Percentiles rank a stretch among this genome's conserved stretches.
Conservation (phyloP, 2,797 vertebrate genomes). For the Channa striata region DNA sequence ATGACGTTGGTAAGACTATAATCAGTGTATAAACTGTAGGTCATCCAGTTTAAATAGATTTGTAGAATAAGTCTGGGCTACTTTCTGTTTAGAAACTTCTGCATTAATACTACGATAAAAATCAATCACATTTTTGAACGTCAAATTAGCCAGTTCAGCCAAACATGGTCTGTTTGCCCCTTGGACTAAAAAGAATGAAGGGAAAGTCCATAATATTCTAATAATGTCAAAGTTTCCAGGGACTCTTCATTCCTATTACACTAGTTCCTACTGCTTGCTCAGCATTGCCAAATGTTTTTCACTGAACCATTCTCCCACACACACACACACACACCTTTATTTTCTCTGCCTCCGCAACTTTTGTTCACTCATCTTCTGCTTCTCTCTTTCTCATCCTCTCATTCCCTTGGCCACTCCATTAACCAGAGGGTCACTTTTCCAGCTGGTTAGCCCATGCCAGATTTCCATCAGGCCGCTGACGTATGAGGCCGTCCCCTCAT, state of each 20-base stretch:
- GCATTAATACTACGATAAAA: neutral
- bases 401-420: conserved; percentile 64
- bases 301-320: neutral
- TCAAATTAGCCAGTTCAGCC: too few relatives aligned
- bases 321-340: neutral
- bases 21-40: conserved; percentile 12
- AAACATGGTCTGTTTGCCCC: too few relatives aligned
- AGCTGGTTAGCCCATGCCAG: conserved; percentile 71
- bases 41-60: neutral
- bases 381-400: conserved; percentile 40
- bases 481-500: conserved; percentile 45
- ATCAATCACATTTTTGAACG: too few relatives aligned
- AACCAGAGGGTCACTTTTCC: conserved; percentile 78
- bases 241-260: neutral
- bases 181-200: too few relatives aligned
- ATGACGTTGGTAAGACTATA: conserved; percentile 2
- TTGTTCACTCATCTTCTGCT: conserved; percentile 36
- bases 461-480: conserved; percentile 71
- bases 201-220: too few relatives aligned
- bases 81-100: neutral
- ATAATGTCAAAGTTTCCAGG: too few relatives aligned
- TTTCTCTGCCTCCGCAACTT: conserved; percentile 30
- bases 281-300: too few relatives aligned
- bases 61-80: neutral
- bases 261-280: neutral